Conservation (phyloP, 2,113 vertebrate genomes). For the Gorsachius goisagi region DNA sequence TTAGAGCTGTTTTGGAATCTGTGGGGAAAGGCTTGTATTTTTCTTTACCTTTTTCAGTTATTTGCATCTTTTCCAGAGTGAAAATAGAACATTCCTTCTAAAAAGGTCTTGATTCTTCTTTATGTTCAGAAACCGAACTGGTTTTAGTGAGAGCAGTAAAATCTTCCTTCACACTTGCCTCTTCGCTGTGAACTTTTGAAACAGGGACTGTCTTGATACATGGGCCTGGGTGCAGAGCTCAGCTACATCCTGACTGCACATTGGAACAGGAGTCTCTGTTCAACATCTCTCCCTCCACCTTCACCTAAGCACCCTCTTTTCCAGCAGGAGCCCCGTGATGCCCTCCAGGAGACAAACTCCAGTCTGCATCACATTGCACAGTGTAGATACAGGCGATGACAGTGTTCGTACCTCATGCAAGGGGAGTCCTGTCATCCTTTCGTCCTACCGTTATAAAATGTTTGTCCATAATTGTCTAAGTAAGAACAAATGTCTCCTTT, state of each 20-base stretch:
- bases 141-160: neutral
- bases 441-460: neutral
- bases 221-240: neutral
- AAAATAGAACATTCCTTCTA: neutral
- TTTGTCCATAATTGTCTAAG: neutral
- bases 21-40: neutral
- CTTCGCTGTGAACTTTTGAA: neutral
- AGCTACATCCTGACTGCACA: accelerated
- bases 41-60: neutral
- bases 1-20: neutral
- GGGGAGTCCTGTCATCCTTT: neutral
- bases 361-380: neutral
- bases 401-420: neutral
- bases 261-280: neutral
- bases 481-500: neutral
- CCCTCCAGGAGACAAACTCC: neutral
- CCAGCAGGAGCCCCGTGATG: neutral
- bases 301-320: neutral
- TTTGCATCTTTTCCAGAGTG: neutral
- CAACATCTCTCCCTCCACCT: neutral
- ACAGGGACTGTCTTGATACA: neutral
- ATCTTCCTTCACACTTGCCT: neutral
- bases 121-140: neutral
- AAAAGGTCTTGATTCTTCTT: neutral
- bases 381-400: accelerated